Base-by-base conservation (phyloP, 2,797 vertebrate genomes). In the Tapera naevia region DNA sequence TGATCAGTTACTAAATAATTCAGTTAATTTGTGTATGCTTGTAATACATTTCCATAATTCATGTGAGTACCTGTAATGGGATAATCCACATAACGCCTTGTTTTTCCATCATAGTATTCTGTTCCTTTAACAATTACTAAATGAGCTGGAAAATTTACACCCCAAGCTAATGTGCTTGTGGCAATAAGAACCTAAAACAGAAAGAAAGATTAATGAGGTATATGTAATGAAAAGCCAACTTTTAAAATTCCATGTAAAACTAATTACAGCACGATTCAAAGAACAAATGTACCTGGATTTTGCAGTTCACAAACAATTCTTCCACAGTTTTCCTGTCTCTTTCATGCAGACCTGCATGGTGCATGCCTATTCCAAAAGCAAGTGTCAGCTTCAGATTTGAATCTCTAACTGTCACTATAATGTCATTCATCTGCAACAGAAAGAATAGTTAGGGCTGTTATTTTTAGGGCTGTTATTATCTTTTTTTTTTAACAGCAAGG, bases 121-220 rank as follows among this genome's bases (percentile, higher is more conserved):
- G 99, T 99, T 95, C 99, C 99, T 96, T 99, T 99, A 95, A 99
- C 98, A 79, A 99, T 98, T 95, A 99, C 99, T 94, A 99, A 98
- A 97, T 99, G 99, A 96, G 99, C 99, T 56, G 99, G 99, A 96
- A 99, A 99, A 98, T 99, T 99, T 72, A 99, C 99, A 74, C 99
- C 99, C 99, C 99, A 99, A 32, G 99, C 99, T 97, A 99, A 98
- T 82, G 99, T 99, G 91, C 99, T 99, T 74, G 99, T 99, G 69
- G 99, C 99, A 85, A 99, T 99, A 95, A 99, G 98, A 96, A 99
- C 98, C 99, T 99, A 95, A 80, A 95, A 94, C 57, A 83, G 46
- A 95, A 97, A 94, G 88, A 91, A 91, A 93, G 57, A 89, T 76
- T 89, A 89, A 95, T 94, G 93, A 93, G 70, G 60, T 72, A 88